phyloP scores from a whole-genome alignment of 2,888 invertebrate species.

The Ellobium chinense region DNA sequence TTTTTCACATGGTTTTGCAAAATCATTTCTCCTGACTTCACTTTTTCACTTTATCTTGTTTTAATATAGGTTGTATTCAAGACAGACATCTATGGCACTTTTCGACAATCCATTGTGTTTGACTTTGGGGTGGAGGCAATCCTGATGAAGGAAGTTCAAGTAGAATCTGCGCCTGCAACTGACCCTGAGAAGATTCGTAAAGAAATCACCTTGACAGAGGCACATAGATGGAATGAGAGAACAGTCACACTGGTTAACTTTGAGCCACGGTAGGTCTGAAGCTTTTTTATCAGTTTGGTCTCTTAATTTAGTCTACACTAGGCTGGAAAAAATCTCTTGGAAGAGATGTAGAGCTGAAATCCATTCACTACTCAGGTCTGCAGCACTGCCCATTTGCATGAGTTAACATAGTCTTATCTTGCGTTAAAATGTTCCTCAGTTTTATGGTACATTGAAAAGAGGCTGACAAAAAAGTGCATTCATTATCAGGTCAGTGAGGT shows the following conservation, averaged over 20 bases:
- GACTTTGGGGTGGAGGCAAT: constrained; percentile 83
- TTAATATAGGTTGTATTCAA: constrained; percentile 82
- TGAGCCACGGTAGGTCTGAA: constrained; percentile 66
- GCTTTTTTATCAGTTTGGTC: not conserved
- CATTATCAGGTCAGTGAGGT: not conserved
- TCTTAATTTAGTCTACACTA: no score
- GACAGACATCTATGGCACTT: constrained; percentile 88
- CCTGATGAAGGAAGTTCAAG: constrained; percentile 83
- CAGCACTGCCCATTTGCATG: no score
- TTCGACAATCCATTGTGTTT: constrained; percentile 88
- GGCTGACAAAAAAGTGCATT: no score
- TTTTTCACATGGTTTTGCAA: not conserved
- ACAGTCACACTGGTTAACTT: constrained; percentile 81
- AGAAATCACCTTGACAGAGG: constrained; percentile 71
- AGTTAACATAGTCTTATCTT: no score
- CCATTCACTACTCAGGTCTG: no score
- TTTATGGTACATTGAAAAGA: no score
- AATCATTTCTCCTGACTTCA: not conserved
- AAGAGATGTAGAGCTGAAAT: not conserved
- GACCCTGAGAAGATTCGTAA: constrained; percentile 80
- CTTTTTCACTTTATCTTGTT: no score
- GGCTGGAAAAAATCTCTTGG: not conserved
- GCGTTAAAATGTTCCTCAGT: no score
- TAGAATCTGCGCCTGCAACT: constrained; percentile 87
- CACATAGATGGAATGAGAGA: constrained; percentile 82